Evolutionary conservation across 2,113 vertebrate species (phyloP).

Genomic region (Paradisaea rubra): DNA sequence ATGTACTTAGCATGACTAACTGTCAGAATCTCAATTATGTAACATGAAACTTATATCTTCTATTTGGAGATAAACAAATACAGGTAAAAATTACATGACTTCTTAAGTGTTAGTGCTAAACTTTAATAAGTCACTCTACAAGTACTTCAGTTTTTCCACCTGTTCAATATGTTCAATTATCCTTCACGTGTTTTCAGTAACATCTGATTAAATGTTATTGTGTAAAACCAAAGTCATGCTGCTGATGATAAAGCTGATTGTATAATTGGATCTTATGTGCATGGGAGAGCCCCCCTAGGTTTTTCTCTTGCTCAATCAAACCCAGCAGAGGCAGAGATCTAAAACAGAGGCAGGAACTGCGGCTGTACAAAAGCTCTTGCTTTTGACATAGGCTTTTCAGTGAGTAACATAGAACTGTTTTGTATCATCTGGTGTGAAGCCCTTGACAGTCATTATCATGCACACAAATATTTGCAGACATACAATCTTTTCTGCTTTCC

Average conservation of each 20-base stretch:
- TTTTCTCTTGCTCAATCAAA: not conserved
- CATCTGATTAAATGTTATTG: not conserved
- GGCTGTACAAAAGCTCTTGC: not conserved
- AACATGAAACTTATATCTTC: not conserved
- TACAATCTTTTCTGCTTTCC: not conserved
- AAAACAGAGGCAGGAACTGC: not conserved
- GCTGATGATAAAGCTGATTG: not conserved
- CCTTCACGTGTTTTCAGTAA: not conserved
- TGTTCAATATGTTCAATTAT: not conserved
- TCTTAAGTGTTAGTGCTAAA: not conserved
- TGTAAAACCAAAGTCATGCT: not conserved
- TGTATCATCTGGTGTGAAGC: not conserved
- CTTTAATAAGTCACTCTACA: not conserved
- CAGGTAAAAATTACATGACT: not conserved
- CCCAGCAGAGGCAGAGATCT: not conserved
- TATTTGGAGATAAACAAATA: not conserved
- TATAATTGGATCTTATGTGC: rapidly evolving
- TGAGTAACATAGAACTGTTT: not conserved
- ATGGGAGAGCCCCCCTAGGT: rapidly evolving
- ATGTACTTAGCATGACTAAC: not conserved
- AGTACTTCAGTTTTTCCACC: not conserved
- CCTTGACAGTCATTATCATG: not conserved
- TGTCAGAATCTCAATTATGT: not conserved
- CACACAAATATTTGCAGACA: not conserved
- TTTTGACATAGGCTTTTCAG: not conserved